Evolutionary conservation across 2,113 vertebrate species (phyloP), one percentile per base, ranked within the genome.

Genomic region (Polypterus senegalus): DNA sequence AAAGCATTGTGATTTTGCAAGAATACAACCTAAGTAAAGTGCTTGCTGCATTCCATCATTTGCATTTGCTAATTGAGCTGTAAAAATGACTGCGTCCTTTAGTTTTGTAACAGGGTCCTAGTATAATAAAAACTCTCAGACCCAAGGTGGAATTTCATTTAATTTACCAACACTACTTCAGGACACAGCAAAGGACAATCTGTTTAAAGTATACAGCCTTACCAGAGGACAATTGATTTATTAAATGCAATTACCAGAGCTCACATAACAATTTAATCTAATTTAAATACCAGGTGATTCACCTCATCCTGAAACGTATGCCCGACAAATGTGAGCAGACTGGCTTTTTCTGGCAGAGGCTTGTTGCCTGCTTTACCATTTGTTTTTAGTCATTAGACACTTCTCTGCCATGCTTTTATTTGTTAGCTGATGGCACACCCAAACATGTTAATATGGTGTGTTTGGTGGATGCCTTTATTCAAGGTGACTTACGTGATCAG

Each of bases 191-290:
- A 52, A 66, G 67, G 65, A 63, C 62, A 45, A 58, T 57, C 51
- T 9, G 45, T 46, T 55, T 57, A n/a, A 43, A 48, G 11, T 9
- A 54, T 67, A 63, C 69, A 53, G 51, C 58, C 55, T 69, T 69
- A 65, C 59, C n/a, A 47, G 60, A 67, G 67, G 65, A 67, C 70
- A 69, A 59, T 64, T 65, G 65, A 72, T 69, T 69, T 67, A 69
- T 69, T 60, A 65, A 65, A 63, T 60, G 52, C 55, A 69, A 69
- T 72, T 69, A 63, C 61, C 61, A 51, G 61, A 61, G 62, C 67
- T 56, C 48, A 49, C 48, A 62, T 64, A 45, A 62, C 52, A 47
- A 59, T 59, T 60, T 63, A 71, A 68, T 52, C 51, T 58, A 46
- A 48, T 52, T 66, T 62, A 54, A 66, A 66, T 48, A 49, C 54